Evolutionary conservation across 2,888 invertebrate genomes (phyloP).

Genomic region (Orthosia cruda): DNA sequence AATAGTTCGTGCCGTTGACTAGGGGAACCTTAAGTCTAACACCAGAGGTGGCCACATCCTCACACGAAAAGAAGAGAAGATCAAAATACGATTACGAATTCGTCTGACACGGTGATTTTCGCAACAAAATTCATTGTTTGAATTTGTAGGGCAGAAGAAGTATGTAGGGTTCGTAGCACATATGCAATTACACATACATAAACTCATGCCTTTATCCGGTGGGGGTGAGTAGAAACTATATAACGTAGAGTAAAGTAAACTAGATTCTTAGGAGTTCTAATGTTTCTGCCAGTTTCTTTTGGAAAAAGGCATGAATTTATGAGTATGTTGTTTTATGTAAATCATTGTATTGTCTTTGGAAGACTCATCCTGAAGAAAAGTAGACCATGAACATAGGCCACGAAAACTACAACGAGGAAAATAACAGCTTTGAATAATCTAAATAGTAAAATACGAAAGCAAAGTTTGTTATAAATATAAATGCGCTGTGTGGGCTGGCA

Average conservation of each 20-base stretch:
- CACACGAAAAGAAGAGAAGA: too few relatives aligned
- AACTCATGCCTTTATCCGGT: too few relatives aligned
- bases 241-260: too few relatives aligned
- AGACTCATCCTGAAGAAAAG: background rate
- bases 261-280: background rate
- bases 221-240: too few relatives aligned
- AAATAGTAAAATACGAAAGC: conserved; percentile 32
- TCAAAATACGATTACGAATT: too few relatives aligned
- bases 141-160: background rate
- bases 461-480: conserved; percentile 58
- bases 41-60: too few relatives aligned
- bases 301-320: background rate
- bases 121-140: background rate
- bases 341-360: background rate
- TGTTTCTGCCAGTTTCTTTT: too few relatives aligned
- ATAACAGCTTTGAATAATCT: conserved; percentile 9
- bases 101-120: background rate
- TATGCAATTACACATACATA: too few relatives aligned
- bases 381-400: background rate
- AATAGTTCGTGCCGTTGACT: too few relatives aligned
- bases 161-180: too few relatives aligned
- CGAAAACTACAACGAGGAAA: background rate
- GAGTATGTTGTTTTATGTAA: background rate
- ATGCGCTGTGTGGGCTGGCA: conserved; percentile 54
- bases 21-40: too few relatives aligned